These are phyloP conservation scores for Bufo bufo DNA, from an alignment of 2,113 vertebrate genomes.

Conservation along the genomic window DNA sequence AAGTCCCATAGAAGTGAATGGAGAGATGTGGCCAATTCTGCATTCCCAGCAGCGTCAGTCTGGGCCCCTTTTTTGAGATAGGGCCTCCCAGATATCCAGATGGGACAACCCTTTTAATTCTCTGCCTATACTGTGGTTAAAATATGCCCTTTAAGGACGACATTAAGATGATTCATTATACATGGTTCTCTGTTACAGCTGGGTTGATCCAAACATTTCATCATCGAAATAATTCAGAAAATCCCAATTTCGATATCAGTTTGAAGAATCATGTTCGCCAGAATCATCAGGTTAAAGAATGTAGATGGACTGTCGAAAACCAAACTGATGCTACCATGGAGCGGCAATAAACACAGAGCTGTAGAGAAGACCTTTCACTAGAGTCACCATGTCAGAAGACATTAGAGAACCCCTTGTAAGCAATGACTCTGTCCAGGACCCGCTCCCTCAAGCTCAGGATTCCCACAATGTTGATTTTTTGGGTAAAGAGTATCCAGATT, in stretches of 20 bases:
- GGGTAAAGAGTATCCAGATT: too few relatives aligned
- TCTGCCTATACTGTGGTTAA: too few relatives aligned
- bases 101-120: too few relatives aligned
- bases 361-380: not conserved
- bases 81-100: too few relatives aligned
- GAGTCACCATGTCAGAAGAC: not conserved
- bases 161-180: too few relatives aligned
- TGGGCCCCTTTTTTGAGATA: too few relatives aligned
- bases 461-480: not conserved
- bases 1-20: too few relatives aligned
- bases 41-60: too few relatives aligned
- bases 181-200: not conserved
- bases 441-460: not conserved
- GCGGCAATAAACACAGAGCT: not conserved
- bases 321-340: not conserved
- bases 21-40: too few relatives aligned
- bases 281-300: not conserved
- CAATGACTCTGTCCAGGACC: not conserved
- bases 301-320: not conserved
- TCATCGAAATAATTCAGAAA: not conserved
- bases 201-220: not conserved
- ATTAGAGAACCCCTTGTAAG: not conserved
- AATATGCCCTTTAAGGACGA: too few relatives aligned
- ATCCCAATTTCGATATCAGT: not conserved
- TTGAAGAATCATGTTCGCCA: not conserved